phyloP scores from a whole-genome alignment of 2,888 invertebrate species.

The Diadromus collaris region DNA sequence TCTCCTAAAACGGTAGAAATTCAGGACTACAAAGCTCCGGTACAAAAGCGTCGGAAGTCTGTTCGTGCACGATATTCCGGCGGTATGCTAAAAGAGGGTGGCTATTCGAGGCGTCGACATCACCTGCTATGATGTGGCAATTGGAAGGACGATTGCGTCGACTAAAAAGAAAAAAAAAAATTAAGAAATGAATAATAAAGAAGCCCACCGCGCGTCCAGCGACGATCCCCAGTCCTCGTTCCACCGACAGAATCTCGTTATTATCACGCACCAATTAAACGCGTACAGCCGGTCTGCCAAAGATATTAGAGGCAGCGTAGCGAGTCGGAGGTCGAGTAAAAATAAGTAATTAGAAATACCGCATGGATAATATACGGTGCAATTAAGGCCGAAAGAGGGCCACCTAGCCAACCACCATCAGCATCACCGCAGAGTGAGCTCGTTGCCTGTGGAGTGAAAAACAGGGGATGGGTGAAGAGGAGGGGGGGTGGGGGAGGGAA shows the following conservation, averaged over 20 bases:
- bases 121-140: background rate
- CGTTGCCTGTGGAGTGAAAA: slow-evolving; percentile 49
- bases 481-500: slow-evolving; percentile 13
- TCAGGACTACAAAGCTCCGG: background rate
- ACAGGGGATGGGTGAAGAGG: slow-evolving; percentile 46
- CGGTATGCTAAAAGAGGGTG: background rate
- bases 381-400: slow-evolving; percentile 79
- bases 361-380: slow-evolving; percentile 79
- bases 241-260: slow-evolving; percentile 50
- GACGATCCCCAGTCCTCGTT: slow-evolving; percentile 8
- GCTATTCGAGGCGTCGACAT: background rate
- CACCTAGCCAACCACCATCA: slow-evolving; percentile 70
- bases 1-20: background rate
- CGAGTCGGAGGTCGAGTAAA: slow-evolving; percentile 71
- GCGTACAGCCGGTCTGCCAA: slow-evolving; percentile 75
- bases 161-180: slow-evolving; percentile 1
- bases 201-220: slow-evolving; percentile 9
- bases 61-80: background rate
- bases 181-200: background rate
- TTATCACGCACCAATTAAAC: slow-evolving; percentile 77
- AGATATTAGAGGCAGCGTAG: slow-evolving; percentile 77
- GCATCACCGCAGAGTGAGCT: slow-evolving; percentile 57
- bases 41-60: background rate
- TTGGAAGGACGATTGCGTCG: background rate
- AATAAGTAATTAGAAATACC: slow-evolving; percentile 79